Evolutionary conservation across 1,140 invertebrate species (phyloP).

Genomic region (Globodera ellingtonae): DNA sequence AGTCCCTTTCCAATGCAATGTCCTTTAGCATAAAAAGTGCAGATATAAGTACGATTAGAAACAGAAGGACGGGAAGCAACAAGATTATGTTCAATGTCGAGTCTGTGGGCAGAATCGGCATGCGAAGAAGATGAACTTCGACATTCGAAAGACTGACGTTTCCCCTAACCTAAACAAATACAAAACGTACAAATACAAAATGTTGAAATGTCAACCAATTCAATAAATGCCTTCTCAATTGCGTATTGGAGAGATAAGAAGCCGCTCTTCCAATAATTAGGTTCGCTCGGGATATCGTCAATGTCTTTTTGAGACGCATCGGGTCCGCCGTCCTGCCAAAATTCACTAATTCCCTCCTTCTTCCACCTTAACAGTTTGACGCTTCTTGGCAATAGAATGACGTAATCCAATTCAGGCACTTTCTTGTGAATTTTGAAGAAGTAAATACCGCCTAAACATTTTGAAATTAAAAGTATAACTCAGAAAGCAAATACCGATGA

Average conservation of each 20-base stretch:
- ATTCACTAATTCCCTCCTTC: background rate
- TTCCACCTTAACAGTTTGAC: background rate
- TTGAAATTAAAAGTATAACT: too few species aligned
- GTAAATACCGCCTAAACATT: background rate
- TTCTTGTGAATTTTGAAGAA: background rate
- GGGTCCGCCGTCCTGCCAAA: slow-evolving; percentile 47
- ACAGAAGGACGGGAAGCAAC: slow-evolving; percentile 27
- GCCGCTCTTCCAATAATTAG: slow-evolving; percentile 45
- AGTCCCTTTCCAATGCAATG: slow-evolving; percentile 52
- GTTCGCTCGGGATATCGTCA: slow-evolving; percentile 36
- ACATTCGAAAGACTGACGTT: slow-evolving; percentile 26
- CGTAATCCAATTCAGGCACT: background rate
- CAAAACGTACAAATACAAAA: background rate
- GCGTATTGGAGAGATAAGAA: slow-evolving; percentile 52
- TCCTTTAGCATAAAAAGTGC: slow-evolving; percentile 26
- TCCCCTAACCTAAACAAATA: slow-evolving; percentile 27
- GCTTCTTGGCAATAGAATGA: background rate
- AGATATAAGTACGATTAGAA: background rate
- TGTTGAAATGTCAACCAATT: background rate
- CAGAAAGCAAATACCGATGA: background rate
- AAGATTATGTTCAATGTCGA: slow-evolving; percentile 11
- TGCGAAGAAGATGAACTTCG: slow-evolving; percentile 42
- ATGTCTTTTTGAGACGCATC: slow-evolving; percentile 30
- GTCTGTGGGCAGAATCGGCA: slow-evolving; percentile 36
- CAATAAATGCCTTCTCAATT: slow-evolving; percentile 41